phyloP scores from a whole-genome alignment of 2,113 vertebrate species.

The Plecotus auritus region DNA sequence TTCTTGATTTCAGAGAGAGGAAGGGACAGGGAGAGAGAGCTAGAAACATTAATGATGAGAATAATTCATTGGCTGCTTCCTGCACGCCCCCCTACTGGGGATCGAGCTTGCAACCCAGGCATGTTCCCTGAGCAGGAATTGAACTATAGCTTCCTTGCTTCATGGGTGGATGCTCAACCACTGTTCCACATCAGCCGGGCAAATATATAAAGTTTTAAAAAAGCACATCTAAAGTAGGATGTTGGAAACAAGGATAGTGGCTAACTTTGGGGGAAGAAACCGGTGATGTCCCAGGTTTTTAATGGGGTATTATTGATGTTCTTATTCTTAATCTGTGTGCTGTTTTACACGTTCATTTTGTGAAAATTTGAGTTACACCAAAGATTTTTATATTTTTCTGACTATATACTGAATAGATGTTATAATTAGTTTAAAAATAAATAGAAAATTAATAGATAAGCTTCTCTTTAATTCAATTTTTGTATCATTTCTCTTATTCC shows the following conservation, averaged over 20 bases:
- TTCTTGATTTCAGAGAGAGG: too few relatives aligned
- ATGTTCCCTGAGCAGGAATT: too few relatives aligned
- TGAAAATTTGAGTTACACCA: not conserved
- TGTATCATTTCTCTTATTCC: not conserved
- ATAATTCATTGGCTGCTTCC: too few relatives aligned
- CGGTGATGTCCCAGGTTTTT: fast-evolving
- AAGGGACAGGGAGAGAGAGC: too few relatives aligned
- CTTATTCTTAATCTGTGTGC: not conserved
- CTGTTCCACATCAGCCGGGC: too few relatives aligned
- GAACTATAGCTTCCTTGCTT: too few relatives aligned
- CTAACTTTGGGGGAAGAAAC: not conserved
- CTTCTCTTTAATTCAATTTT: not conserved
- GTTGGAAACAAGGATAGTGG: not conserved
- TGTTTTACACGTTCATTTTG: not conserved
- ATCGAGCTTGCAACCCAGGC: too few relatives aligned
- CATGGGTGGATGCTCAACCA: too few relatives aligned
- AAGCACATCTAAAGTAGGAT: not conserved
- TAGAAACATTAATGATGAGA: too few relatives aligned
- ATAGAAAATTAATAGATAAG: not conserved
- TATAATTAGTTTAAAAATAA: not conserved
- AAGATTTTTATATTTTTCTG: not conserved
- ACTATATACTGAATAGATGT: not conserved
- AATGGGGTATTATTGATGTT: not conserved
- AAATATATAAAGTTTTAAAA: not conserved
- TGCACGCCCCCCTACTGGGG: too few relatives aligned